phyloP scores from a whole-genome alignment of 2,113 vertebrate species.

The Todiramphus chloris region DNA sequence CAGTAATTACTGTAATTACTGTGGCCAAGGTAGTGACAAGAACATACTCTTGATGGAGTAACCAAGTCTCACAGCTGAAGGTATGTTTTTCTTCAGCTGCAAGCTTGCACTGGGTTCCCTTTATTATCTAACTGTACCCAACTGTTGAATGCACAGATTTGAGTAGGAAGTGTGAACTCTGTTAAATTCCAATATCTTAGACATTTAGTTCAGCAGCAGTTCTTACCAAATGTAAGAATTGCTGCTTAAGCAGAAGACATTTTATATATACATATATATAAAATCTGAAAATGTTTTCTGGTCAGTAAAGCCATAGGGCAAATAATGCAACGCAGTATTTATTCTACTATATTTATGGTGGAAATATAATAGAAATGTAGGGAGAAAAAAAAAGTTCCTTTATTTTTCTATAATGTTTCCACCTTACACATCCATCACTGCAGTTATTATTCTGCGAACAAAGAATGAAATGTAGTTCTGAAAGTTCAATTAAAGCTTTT shows the following conservation, averaged over 20 bases:
- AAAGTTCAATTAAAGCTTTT: background rate
- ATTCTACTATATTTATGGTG: background rate
- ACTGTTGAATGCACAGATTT: background rate
- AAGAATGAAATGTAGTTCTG: background rate
- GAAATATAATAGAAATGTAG: background rate
- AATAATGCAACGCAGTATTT: background rate
- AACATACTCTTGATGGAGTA: background rate
- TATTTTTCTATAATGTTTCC: background rate
- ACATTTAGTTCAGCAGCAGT: background rate
- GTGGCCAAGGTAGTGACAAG: background rate
- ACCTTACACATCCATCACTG: background rate
- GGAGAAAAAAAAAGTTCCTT: background rate
- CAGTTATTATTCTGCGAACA: background rate
- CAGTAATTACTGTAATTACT: background rate
- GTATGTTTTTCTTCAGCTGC: background rate
- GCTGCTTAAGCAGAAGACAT: background rate
- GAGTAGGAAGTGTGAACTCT: background rate
- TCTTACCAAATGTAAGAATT: background rate
- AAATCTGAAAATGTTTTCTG: background rate
- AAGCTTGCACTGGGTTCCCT: background rate
- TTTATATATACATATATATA: accelerated
- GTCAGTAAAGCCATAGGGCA: background rate
- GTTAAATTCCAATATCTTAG: background rate
- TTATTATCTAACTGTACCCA: background rate
- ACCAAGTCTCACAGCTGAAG: background rate